Evolutionary conservation across 2,888 invertebrate genomes (phyloP), one percentile per base, ranked within the genome.

Genomic region (Drosophila peninsularis): DNA sequence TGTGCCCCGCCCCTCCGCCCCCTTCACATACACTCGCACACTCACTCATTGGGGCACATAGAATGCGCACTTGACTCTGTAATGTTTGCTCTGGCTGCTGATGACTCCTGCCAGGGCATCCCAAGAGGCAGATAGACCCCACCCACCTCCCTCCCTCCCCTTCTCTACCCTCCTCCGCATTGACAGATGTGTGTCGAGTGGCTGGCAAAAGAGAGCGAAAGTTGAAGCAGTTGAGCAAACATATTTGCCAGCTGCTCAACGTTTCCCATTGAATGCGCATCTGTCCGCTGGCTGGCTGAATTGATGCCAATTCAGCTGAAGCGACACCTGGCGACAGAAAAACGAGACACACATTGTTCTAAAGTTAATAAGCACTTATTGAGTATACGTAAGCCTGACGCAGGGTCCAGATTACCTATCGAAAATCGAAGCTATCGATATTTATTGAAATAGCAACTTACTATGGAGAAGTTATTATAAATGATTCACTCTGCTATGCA

Each of bases 161-260:
- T 17, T 3, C 11, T 9, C 30, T 6, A 3, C 30, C 30, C 17
- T 13, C 19, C 7, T 14, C 2, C 10, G 3, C 55, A 60, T 47
- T 75, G 71, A 42, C 27, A 62, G 45, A 84, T 76, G 60, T 81
- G 62, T 82, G 81, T 81, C 80, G 72, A 81, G 82, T 75, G 82
- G 53, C 56, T 65, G 32, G 32, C 60, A 42, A 68, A 65, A 67
- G 76, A 79, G 82, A 80, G 80, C 62, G 82, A 80, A 84, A 82
- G 79, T 84, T 77, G 60, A 56, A 74, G 75, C 54, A 66, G 63
- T 71, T 82, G 56, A 36, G 71, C 71, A 80, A 71, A 79, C 79
- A 75, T 36, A 55, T 75, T 84, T 61, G 58, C 54, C 63, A 61
- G 61, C 71, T 71, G 57, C 37, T 54, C 34, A 17, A 47, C 17